Evolutionary conservation across 2,113 vertebrate genomes (phyloP).

Genomic region (Sylvietta virens): DNA sequence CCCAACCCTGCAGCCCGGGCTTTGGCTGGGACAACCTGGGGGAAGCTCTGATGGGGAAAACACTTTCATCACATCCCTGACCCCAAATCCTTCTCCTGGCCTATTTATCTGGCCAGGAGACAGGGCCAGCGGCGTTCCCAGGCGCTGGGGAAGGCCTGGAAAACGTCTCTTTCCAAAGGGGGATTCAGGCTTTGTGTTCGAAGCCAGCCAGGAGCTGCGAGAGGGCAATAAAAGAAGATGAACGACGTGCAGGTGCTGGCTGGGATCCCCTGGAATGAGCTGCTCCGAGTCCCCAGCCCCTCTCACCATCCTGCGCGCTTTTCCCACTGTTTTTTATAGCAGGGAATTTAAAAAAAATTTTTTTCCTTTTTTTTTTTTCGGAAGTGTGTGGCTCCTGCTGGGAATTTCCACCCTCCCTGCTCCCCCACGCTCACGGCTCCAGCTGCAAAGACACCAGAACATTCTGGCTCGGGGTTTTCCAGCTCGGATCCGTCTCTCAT

Average conservation of each 20-base stretch:
- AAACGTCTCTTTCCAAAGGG: neutral
- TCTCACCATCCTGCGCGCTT: neutral
- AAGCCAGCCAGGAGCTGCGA: neutral
- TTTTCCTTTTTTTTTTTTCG: neutral
- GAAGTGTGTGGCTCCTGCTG: neutral
- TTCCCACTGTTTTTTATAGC: neutral
- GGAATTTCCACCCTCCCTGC: neutral
- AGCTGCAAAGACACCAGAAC: neutral
- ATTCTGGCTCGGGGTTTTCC: neutral
- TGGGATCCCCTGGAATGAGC: slow-evolving; percentile 20
- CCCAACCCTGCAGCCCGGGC: neutral
- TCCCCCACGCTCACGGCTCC: neutral
- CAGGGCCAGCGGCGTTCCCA: neutral
- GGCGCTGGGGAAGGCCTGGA: neutral
- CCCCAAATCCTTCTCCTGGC: neutral
- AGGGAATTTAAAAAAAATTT: neutral
- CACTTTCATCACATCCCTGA: neutral
- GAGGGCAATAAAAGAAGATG: slow-evolving; percentile 52
- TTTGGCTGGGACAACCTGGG: neutral
- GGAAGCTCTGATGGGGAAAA: neutral
- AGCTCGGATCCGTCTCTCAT: neutral
- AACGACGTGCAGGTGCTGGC: slow-evolving; percentile 53
- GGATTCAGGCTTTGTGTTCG: neutral
- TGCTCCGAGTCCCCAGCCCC: neutral
- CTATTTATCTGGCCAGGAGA: neutral